Evolutionary conservation across 2,797 vertebrate species (phyloP).

Genomic region (Gymnopithys bicolor): DNA sequence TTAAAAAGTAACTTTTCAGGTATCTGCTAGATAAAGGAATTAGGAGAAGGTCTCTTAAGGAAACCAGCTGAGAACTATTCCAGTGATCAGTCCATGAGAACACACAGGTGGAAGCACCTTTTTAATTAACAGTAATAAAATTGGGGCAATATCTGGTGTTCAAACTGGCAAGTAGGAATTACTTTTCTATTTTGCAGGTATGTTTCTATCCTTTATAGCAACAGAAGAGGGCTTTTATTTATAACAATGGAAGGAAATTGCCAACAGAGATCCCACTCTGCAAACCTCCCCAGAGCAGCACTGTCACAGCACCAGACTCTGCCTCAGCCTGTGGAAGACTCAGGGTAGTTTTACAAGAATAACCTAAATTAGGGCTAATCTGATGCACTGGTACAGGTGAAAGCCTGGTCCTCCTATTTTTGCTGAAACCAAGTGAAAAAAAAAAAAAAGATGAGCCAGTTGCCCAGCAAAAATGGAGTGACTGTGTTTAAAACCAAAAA

Average conservation of each 20-base stretch:
- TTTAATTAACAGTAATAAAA: neutral
- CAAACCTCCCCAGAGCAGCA: neutral
- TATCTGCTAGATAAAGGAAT: neutral
- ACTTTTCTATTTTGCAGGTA: neutral
- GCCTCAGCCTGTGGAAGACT: neutral
- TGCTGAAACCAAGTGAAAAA: neutral
- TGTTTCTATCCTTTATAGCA: neutral
- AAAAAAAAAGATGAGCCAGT: neutral
- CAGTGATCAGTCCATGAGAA: neutral
- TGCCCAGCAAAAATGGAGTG: neutral
- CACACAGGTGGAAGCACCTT: neutral
- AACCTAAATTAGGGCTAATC: neutral
- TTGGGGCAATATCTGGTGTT: rapidly evolving
- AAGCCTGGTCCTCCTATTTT: neutral
- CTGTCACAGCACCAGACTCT: neutral
- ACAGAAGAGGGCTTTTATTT: neutral
- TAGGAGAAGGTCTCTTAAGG: neutral
- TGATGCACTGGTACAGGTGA: neutral
- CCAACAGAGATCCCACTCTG: neutral
- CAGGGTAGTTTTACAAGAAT: neutral
- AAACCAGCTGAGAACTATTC: neutral
- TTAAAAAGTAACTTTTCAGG: neutral
- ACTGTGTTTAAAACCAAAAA: neutral
- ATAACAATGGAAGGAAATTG: neutral
- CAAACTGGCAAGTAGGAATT: neutral